Evolutionary conservation across 2,888 invertebrate species (phyloP), one percentile per base, ranked within the genome.

Genomic region (Netelia fuscicornis): DNA sequence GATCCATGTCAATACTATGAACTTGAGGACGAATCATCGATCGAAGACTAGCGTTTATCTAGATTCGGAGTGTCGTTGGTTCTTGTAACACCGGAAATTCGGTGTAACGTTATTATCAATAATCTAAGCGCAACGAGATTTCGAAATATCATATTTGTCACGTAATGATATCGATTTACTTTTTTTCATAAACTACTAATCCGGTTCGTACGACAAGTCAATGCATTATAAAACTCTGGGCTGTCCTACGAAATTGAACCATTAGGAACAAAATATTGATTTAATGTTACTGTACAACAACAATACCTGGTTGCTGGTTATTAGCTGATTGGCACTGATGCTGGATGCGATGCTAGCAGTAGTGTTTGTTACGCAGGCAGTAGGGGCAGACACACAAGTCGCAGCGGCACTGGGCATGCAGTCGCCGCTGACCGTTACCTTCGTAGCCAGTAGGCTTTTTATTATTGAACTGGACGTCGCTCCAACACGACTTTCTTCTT

Each of bases 391-490:
- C 93, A 93, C 93, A 93, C 93, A 93, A 91, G 92, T 92, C 86
- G 91, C 93, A 90, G 92, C 92, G 92, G 92, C 92, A 90, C 92
- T 91, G 92, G 93, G 92, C 93, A 95, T 95, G 94, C 95, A 95
- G 94, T 95, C 95, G 95, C 95, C 93, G 93, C 93, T 92, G 92
- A 93, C 90, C 87, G 93, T 95, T 95, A 98, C 98, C 97, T 98
- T 99, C 94, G 97, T 98, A 90, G 98, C 98, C 94, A 99, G 95
- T 89, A 99, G 95, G 94, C 98, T 98, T 94, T 98, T 98, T 93
- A 98, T 98, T 90, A 98, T 95, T 84, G 98, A 97, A 75, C 98
- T 97, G 92, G 96, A 96, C 81, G 96, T 95, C 87, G 94, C 93
- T 87, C 93, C 93, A 67, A 88, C 83, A 88, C 91, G 89, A 85